Conservation (phyloP, 2,113 vertebrate species). For the Callithrix jacchus region DNA sequence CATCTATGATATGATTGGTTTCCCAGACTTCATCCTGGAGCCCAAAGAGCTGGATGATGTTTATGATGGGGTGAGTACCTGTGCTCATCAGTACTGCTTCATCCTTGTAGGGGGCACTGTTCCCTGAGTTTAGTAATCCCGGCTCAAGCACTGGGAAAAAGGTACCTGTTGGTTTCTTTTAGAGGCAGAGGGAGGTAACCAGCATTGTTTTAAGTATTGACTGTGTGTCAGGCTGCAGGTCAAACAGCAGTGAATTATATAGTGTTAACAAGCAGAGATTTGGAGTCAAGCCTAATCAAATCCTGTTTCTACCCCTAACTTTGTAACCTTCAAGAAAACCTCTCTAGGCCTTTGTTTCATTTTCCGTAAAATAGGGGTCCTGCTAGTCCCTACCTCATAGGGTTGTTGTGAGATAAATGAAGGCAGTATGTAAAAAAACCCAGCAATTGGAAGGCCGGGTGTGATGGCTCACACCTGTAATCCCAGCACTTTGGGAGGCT, state of each 20-base stretch:
- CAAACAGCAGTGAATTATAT: neutral
- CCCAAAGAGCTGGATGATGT: conserved; percentile 96
- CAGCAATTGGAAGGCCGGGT: neutral
- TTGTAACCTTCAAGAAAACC: neutral
- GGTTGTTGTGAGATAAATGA: neutral
- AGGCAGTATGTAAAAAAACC: neutral
- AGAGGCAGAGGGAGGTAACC: neutral
- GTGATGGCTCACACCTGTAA: too few relatives aligned
- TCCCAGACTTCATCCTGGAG: conserved; percentile 98
- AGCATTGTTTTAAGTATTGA: neutral
- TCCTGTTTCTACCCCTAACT: neutral
- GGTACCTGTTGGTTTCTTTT: neutral
- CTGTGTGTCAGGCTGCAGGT: neutral
- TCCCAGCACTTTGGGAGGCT: too few relatives aligned
- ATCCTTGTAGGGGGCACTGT: neutral
- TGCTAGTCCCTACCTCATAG: neutral
- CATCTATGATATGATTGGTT: conserved; percentile 99
- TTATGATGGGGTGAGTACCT: conserved; percentile 89
- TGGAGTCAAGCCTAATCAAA: neutral
- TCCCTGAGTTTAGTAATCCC: neutral
- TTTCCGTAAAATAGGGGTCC: conserved; percentile 5
- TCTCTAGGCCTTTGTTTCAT: conserved; percentile 6
- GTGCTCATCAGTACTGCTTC: neutral
- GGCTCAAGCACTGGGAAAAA: neutral
- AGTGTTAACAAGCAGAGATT: neutral